Evolutionary conservation across 2,113 vertebrate genomes (phyloP).

Genomic region (Balaeniceps rex): DNA sequence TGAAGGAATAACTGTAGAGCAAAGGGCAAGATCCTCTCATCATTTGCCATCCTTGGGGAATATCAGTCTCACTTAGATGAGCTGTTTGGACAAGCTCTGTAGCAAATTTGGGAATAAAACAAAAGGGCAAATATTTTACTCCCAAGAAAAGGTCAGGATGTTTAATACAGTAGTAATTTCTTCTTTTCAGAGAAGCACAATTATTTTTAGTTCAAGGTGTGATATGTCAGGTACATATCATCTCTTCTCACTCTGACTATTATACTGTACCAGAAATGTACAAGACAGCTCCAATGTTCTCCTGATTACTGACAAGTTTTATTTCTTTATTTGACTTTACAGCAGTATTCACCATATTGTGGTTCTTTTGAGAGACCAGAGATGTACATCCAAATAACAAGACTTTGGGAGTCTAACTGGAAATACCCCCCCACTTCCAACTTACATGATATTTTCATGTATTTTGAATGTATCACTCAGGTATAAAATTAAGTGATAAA

Average conservation of each 20-base stretch:
- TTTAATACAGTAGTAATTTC: not conserved
- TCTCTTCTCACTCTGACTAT: not conserved
- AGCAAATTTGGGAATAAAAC: slow-evolving; percentile 8
- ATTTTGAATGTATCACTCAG: not conserved
- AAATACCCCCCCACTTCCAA: not conserved
- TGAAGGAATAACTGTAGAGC: slow-evolving; percentile 7
- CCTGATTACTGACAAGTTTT: not conserved
- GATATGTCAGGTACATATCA: not conserved
- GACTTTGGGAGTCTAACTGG: not conserved
- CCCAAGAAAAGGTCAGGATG: not conserved
- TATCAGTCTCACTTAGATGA: slow-evolving; percentile 39
- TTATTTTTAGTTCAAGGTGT: slow-evolving; percentile 1
- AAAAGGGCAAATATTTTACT: slow-evolving; percentile 21
- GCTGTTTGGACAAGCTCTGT: slow-evolving; percentile 5
- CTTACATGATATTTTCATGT: not conserved
- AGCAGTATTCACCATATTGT: not conserved
- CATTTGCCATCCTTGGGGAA: slow-evolving; percentile 4
- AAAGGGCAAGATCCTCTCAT: slow-evolving; percentile 39
- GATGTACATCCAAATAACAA: not conserved
- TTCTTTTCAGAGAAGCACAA: not conserved
- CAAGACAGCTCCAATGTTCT: not conserved
- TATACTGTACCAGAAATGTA: not conserved
- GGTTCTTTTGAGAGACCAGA: not conserved
- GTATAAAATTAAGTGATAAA: not conserved
- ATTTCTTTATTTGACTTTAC: not conserved